Percentiles rank a stretch among this genome's conserved stretches.
Evolutionary conservation across 2,888 invertebrate genomes (phyloP).

Genomic region (Venusia cambrica): DNA sequence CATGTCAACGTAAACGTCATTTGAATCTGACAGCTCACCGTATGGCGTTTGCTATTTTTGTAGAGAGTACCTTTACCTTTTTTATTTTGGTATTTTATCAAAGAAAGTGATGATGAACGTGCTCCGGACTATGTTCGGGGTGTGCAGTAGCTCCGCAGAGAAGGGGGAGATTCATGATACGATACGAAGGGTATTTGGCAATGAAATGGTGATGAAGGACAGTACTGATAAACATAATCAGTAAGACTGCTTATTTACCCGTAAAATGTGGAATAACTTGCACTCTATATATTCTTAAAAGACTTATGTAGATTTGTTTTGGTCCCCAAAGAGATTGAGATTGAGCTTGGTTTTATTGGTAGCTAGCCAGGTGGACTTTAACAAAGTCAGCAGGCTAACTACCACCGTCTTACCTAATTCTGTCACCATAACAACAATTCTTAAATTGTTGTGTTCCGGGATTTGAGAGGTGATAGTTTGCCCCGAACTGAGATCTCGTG

Average conservation of each 20-base stretch:
- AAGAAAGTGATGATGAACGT: constrained; percentile 59
- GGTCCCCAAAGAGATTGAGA: too few species aligned
- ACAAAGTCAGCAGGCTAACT: too few species aligned
- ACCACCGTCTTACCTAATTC: too few species aligned
- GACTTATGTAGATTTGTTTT: too few species aligned
- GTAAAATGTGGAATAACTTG: too few species aligned
- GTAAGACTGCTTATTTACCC: constrained; percentile 33
- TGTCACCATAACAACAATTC: too few species aligned
- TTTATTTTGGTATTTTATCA: constrained; percentile 5
- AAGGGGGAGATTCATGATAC: constrained; percentile 69
- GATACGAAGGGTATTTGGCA: constrained; percentile 61
- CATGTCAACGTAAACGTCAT: background rate
- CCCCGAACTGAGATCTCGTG: too few species aligned
- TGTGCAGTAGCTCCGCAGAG: constrained; percentile 64
- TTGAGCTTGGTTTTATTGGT: too few species aligned
- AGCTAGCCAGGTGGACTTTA: too few species aligned
- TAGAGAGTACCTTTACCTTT: constrained; percentile 13
- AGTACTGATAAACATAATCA: constrained; percentile 60
- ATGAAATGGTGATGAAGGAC: constrained; percentile 69
- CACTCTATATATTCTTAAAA: too few species aligned
- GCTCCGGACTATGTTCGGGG: constrained; percentile 68
- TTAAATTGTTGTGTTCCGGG: too few species aligned
- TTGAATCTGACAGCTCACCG: constrained; percentile 11
- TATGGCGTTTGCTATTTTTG: constrained; percentile 19
- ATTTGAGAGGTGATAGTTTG: too few species aligned